Evolutionary conservation across 2,113 vertebrate genomes (phyloP).

Genomic region (Pelecanus crispus): DNA sequence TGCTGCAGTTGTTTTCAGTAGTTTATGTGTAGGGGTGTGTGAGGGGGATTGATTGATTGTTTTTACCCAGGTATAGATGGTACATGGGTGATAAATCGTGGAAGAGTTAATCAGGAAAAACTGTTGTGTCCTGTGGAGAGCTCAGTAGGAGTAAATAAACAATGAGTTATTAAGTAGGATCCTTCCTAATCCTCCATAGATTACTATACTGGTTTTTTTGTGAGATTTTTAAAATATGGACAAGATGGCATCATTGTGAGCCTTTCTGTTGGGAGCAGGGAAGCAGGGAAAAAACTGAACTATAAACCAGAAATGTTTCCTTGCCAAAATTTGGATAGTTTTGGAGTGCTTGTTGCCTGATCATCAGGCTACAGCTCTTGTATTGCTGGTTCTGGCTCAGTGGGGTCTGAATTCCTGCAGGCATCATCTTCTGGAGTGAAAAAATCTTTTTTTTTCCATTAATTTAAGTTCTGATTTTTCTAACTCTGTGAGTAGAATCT

Average conservation of each 20-base stretch:
- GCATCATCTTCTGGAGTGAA: neutral
- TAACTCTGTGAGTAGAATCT: neutral
- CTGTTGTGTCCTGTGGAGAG: neutral
- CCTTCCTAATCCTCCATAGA: neutral
- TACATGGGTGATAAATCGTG: neutral
- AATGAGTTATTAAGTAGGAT: neutral
- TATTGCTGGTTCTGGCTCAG: neutral
- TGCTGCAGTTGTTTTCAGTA: neutral
- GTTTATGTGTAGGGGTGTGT: too few species aligned
- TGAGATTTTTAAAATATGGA: neutral
- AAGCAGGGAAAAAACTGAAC: neutral
- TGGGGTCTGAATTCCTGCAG: neutral
- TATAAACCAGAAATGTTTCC: neutral
- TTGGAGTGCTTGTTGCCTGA: neutral
- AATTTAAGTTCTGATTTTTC: neutral
- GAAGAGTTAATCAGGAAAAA: neutral
- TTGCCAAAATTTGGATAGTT: neutral
- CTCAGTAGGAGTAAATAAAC: neutral
- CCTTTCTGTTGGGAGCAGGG: neutral
- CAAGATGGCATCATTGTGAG: neutral
- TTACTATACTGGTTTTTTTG: neutral
- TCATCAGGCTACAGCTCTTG: neutral
- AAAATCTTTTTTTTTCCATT: neutral
- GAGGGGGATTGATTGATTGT: neutral
- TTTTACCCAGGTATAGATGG: neutral